Evolutionary conservation across 2,888 invertebrate species (phyloP).

Genomic region (Tupiocoris notatus): DNA sequence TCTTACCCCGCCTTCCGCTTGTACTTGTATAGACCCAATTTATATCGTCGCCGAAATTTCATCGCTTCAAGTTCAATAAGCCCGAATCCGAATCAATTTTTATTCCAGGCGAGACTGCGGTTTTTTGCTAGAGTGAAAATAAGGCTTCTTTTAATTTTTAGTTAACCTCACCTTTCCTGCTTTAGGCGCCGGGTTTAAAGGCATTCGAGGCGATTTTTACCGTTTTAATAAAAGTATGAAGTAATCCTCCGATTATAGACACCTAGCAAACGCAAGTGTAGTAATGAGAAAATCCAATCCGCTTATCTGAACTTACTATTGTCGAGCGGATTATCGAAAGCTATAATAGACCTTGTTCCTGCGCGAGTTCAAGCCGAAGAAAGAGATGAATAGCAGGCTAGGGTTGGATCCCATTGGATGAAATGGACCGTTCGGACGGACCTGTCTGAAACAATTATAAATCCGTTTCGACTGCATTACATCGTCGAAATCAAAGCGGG

Average conservation of each 20-base stretch:
- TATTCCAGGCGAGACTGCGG: too few relatives aligned
- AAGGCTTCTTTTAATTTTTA: neutral
- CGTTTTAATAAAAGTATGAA: neutral
- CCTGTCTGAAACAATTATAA: slow-evolving; percentile 4
- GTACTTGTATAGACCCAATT: too few relatives aligned
- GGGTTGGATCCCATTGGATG: neutral
- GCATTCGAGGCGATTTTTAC: neutral
- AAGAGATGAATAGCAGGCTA: neutral
- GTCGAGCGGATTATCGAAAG: neutral
- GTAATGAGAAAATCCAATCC: neutral
- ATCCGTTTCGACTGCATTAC: slow-evolving; percentile 23
- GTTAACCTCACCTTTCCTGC: neutral
- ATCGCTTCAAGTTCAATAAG: too few relatives aligned
- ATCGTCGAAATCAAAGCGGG: neutral
- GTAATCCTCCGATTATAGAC: neutral
- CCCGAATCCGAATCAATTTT: too few relatives aligned
- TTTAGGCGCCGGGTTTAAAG: too few relatives aligned
- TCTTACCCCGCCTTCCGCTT: too few relatives aligned
- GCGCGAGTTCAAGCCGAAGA: neutral
- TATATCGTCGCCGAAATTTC: too few relatives aligned
- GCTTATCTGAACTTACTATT: neutral
- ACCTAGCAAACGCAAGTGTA: neutral
- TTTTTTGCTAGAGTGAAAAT: too few relatives aligned
- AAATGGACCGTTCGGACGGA: neutral
- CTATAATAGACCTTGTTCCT: neutral